A percentile compares a stretch with the other conserved stretches of the same genome.
These are phyloP conservation scores for Leptopilina boulardi DNA, from an alignment of 1,140 invertebrate species.

Conservation along the genomic window DNA sequence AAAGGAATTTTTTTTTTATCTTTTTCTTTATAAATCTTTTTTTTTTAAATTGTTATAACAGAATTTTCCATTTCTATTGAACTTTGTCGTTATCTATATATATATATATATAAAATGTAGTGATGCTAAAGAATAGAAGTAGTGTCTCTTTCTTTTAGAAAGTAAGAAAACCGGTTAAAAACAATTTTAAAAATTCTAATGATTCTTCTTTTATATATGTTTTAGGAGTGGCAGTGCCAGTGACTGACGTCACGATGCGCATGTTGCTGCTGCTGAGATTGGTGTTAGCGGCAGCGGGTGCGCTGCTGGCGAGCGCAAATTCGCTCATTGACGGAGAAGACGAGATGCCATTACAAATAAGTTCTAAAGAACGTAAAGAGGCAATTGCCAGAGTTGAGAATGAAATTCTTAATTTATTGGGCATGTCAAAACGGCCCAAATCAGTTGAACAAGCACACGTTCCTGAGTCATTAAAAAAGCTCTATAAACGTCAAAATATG, in stretches of 20 bases:
- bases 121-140: not conserved
- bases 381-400: slow-evolving; percentile 78
- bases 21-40: too few species aligned
- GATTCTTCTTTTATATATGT: slow-evolving; percentile 48
- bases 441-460: slow-evolving; percentile 75
- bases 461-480: slow-evolving; percentile 86
- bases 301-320: slow-evolving; percentile 68
- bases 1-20: too few species aligned
- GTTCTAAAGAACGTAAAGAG: slow-evolving; percentile 57
- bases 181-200: slow-evolving; percentile 38
- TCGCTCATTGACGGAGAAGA: slow-evolving; percentile 53
- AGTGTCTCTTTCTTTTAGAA: slow-evolving; percentile 16
- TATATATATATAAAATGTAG: not conserved
- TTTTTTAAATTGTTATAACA: too few species aligned
- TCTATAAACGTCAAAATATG: slow-evolving; percentile 83
- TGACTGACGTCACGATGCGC: slow-evolving; percentile 75
- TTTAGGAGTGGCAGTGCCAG: slow-evolving; percentile 72
- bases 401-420: slow-evolving; percentile 85
- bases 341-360: slow-evolving; percentile 33
- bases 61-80: too few species aligned
- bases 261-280: slow-evolving; percentile 74
- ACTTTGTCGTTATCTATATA: too few species aligned
- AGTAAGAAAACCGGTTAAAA: slow-evolving; percentile 32
- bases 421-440: slow-evolving; percentile 81
- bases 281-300: slow-evolving; percentile 72